phyloP scores from a whole-genome alignment of 2,113 vertebrate genomes.

The Oplegnathus fasciatus region DNA sequence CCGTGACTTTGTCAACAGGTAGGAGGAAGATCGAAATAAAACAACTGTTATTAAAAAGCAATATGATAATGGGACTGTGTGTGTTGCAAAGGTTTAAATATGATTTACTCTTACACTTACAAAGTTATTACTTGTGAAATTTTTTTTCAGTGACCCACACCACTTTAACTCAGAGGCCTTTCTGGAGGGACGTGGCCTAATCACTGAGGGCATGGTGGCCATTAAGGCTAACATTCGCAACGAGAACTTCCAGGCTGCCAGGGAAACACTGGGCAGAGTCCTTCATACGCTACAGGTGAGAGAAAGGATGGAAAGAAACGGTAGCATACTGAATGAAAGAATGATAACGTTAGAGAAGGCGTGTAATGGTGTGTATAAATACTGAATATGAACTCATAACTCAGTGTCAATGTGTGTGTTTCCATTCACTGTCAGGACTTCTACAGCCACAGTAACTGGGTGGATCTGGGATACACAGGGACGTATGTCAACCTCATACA shows the following conservation, averaged over 20 bases:
- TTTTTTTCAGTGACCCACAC: slow-evolving; percentile 66
- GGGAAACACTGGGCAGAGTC: slow-evolving; percentile 79
- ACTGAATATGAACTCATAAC: neutral
- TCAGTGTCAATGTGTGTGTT: neutral
- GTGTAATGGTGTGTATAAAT: no score
- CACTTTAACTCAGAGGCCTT: slow-evolving; percentile 84
- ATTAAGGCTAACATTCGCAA: slow-evolving; percentile 74
- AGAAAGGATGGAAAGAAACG: neutral
- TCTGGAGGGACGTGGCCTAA: slow-evolving; percentile 70
- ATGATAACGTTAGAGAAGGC: neutral
- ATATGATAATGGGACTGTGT: neutral
- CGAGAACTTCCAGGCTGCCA: slow-evolving; percentile 78
- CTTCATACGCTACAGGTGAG: slow-evolving; percentile 84
- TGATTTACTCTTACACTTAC: neutral
- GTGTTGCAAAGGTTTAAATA: neutral
- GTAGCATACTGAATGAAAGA: neutral
- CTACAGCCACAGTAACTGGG: slow-evolving; percentile 87
- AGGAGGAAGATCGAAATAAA: neutral
- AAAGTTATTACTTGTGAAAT: neutral
- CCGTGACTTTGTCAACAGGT: slow-evolving; percentile 75
- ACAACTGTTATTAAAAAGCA: neutral
- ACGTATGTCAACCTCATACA: slow-evolving; percentile 79
- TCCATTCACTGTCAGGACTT: slow-evolving; percentile 77
- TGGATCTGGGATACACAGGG: slow-evolving; percentile 78
- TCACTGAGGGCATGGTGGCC: slow-evolving; percentile 63